A percentile compares a stretch with the other conserved stretches of the same genome.
Evolutionary conservation across 2,113 vertebrate genomes (phyloP).

Genomic region (Phylloscopus trochilus): DNA sequence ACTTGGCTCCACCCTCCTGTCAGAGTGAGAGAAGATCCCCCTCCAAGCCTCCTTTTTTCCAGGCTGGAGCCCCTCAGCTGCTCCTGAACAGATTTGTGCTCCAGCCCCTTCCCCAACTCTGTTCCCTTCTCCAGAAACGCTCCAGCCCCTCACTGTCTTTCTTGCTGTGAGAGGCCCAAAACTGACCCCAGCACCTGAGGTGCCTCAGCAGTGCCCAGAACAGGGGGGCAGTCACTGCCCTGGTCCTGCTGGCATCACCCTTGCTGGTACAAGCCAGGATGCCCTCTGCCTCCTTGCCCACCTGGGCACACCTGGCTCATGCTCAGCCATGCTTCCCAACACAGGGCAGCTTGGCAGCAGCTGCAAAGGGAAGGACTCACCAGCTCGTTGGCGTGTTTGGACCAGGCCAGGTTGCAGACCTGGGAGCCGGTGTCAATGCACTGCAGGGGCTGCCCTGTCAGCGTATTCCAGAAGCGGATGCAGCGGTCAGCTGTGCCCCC

Average conservation of each 20-base stretch:
- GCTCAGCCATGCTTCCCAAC: background rate
- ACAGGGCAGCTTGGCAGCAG: background rate
- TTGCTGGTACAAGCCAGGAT: background rate
- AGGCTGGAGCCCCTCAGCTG: background rate
- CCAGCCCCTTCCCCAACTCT: background rate
- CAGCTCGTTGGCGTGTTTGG: conserved; percentile 96
- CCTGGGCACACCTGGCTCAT: background rate
- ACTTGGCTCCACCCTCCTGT: background rate
- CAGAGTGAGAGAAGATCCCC: background rate
- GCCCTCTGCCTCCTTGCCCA: background rate
- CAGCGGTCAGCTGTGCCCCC: conserved; percentile 96
- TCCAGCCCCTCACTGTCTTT: background rate
- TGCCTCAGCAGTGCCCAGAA: background rate
- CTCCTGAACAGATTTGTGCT: background rate
- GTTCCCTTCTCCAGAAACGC: accelerated
- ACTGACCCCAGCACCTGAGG: background rate
- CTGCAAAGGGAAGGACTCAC: conserved; percentile 60
- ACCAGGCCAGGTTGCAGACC: conserved; percentile 99
- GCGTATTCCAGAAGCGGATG: conserved; percentile 98
- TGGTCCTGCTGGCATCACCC: background rate
- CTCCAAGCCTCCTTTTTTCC: background rate
- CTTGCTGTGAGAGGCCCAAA: background rate
- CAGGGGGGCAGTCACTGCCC: background rate
- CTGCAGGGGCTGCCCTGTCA: conserved; percentile 94
- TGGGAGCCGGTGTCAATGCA: conserved; percentile 97